Conservation (phyloP, 1,140 invertebrate genomes). For the Leptoteleia sp. region DNA sequence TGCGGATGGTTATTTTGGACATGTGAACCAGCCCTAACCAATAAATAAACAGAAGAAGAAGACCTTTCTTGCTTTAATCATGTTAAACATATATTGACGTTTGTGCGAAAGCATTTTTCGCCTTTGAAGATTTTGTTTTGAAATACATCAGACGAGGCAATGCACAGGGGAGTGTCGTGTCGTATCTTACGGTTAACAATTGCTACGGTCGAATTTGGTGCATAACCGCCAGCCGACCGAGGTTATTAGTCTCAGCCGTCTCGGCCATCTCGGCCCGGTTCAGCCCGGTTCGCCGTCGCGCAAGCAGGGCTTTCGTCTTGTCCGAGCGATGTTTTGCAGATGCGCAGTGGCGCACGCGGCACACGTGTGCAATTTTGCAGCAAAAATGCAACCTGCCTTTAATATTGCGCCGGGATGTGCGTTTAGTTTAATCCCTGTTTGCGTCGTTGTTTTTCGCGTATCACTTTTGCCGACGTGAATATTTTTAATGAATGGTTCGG, state of each 20-base stretch:
- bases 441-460: not conserved
- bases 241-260: slow-evolving; percentile 36
- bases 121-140: too few relatives aligned
- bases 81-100: too few relatives aligned
- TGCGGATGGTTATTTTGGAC: too few relatives aligned
- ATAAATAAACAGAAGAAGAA: too few relatives aligned
- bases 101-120: too few relatives aligned
- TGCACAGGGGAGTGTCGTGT: not conserved
- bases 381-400: slow-evolving; percentile 35
- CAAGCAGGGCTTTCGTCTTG: slow-evolving; percentile 18
- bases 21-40: too few relatives aligned
- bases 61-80: too few relatives aligned
- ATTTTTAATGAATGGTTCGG: not conserved
- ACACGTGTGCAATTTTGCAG: slow-evolving; percentile 23
- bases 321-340: slow-evolving; percentile 20
- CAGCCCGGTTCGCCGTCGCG: slow-evolving; percentile 16
- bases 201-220: slow-evolving; percentile 9
- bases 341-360: slow-evolving; percentile 17
- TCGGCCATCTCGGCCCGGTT: too few relatives aligned
- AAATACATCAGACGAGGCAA: not conserved
- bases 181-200: not conserved
- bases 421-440: slow-evolving; percentile 25
- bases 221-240: slow-evolving; percentile 21
- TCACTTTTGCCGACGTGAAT: not conserved
- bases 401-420: slow-evolving; percentile 4